Percentiles rank a stretch among this genome's conserved stretches.
These are phyloP conservation scores for Metridium senile DNA, from an alignment of 92 coral and sea anemone genomes.

Conservation along the genomic window DNA sequence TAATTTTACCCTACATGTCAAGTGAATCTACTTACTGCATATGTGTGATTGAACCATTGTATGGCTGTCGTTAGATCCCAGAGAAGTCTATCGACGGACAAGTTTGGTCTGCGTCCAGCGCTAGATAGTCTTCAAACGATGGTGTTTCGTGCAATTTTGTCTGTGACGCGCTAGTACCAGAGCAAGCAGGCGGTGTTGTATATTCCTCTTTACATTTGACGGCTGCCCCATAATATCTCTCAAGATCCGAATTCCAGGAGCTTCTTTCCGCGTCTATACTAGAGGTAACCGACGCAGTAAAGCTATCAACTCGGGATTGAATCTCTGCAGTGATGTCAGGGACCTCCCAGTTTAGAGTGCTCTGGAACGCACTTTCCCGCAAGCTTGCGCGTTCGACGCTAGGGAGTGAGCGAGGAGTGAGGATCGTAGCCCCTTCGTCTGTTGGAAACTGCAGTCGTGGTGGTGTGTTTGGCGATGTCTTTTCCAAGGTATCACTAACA, in stretches of 20 bases:
- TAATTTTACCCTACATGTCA: neutral
- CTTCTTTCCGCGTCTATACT: conserved; percentile 18
- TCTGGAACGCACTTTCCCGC: conserved; percentile 58
- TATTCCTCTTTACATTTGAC: conserved; percentile 64
- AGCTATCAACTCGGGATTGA: conserved; percentile 8
- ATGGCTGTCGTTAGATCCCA: conserved; percentile 55
- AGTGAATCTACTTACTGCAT: neutral
- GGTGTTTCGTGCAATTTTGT: conserved; percentile 81
- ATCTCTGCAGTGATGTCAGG: conserved; percentile 82
- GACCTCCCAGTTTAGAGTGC: conserved; percentile 88
- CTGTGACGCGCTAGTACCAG: conserved; percentile 35
- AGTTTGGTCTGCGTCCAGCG: conserved; percentile 95
- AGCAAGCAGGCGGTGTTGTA: conserved; percentile 45
- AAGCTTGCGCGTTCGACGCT: conserved; percentile 52
- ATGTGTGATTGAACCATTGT: neutral
- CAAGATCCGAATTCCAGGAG: conserved; percentile 75
- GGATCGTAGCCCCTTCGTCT: conserved; percentile 11
- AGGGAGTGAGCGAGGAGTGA: conserved; percentile 63
- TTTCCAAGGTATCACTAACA: conserved; percentile 17
- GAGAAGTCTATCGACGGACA: conserved; percentile 98
- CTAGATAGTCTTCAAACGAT: conserved; percentile 91
- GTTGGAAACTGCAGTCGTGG: conserved; percentile 62
- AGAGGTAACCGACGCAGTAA: neutral
- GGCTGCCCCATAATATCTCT: conserved; percentile 23
- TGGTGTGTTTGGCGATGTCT: conserved; percentile 47